A percentile compares a stretch with the other conserved stretches of the same genome.
Conservation (phyloP, 2,888 invertebrate species). For the Dorcus parallelipipedus region DNA sequence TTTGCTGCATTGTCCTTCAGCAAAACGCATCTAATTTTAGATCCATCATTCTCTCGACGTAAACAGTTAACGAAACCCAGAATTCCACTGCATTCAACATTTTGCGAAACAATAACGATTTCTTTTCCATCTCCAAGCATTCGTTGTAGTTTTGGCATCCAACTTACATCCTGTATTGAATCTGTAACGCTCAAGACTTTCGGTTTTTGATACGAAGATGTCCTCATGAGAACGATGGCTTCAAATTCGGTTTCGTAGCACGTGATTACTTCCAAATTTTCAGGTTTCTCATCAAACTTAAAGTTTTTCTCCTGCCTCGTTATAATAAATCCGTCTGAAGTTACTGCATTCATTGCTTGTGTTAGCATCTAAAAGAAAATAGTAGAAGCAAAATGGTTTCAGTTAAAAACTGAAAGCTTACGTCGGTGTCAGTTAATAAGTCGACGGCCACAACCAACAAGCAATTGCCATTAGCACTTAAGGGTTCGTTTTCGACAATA, state of each 20-base stretch:
- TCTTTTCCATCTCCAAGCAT: constrained; percentile 29
- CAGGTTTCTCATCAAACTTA: too few relatives aligned
- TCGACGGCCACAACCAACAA: constrained; percentile 29
- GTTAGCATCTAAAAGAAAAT: not conserved
- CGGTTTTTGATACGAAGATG: too few relatives aligned
- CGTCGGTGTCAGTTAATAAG: too few relatives aligned
- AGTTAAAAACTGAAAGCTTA: too few relatives aligned
- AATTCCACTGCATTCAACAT: constrained; percentile 73
- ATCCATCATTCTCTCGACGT: constrained; percentile 63
- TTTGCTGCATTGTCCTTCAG: constrained; percentile 58
- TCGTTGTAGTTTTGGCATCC: not conserved
- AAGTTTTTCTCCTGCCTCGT: too few relatives aligned
- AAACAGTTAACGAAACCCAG: constrained; percentile 85
- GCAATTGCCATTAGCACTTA: constrained; percentile 41
- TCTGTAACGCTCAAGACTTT: too few relatives aligned
- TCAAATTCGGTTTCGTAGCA: not conserved
- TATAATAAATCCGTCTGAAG: too few relatives aligned
- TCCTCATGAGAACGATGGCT: not conserved
- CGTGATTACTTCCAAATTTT: not conserved
- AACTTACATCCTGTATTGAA: not conserved
- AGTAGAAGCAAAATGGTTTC: not conserved
- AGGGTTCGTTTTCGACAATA: constrained; percentile 60
- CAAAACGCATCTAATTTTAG: constrained; percentile 58
- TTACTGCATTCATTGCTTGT: too few relatives aligned
- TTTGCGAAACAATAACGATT: constrained; percentile 62